phyloP scores from a whole-genome alignment of 2,797 vertebrate genomes.

The Gallinago solitaria region DNA sequence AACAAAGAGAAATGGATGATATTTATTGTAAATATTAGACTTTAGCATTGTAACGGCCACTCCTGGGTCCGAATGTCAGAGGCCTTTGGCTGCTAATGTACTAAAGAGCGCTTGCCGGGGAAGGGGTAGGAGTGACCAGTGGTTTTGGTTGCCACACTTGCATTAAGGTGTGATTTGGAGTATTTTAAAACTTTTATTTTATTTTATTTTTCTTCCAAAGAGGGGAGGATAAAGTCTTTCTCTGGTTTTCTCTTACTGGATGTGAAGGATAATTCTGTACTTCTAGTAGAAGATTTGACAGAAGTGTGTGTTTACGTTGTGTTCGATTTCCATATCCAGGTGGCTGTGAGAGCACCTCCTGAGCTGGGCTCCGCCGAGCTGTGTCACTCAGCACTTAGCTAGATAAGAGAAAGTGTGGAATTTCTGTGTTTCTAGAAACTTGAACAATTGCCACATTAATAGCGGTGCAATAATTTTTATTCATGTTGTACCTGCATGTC shows the following conservation, averaged over 20 bases:
- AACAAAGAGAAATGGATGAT: constrained; percentile 52
- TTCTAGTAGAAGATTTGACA: constrained; percentile 71
- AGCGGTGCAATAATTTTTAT: constrained; percentile 91
- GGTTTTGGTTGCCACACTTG: constrained; percentile 52
- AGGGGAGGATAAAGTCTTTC: constrained; percentile 66
- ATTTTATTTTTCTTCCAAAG: neutral
- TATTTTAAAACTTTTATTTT: neutral
- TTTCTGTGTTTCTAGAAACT: constrained; percentile 76
- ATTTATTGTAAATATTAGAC: constrained; percentile 77
- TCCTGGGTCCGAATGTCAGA: constrained; percentile 32
- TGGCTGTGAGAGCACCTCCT: constrained; percentile 50
- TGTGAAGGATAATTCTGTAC: constrained; percentile 72
- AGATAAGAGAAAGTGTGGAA: constrained; percentile 67
- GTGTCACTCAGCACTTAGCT: constrained; percentile 63
- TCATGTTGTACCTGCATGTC: constrained; percentile 90
- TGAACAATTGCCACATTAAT: constrained; percentile 75
- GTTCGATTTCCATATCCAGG: constrained; percentile 51
- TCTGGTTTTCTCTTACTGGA: constrained; percentile 72
- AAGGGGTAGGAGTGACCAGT: constrained; percentile 44
- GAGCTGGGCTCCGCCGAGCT: constrained; percentile 53
- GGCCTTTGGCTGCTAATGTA: constrained; percentile 50
- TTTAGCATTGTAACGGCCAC: constrained; percentile 44
- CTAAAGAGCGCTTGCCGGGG: constrained; percentile 34
- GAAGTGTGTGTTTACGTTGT: constrained; percentile 70
- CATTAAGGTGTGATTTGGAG: constrained; percentile 65